Evolutionary conservation across 2,888 invertebrate genomes (phyloP).

Genomic region (Oligia strigilis): DNA sequence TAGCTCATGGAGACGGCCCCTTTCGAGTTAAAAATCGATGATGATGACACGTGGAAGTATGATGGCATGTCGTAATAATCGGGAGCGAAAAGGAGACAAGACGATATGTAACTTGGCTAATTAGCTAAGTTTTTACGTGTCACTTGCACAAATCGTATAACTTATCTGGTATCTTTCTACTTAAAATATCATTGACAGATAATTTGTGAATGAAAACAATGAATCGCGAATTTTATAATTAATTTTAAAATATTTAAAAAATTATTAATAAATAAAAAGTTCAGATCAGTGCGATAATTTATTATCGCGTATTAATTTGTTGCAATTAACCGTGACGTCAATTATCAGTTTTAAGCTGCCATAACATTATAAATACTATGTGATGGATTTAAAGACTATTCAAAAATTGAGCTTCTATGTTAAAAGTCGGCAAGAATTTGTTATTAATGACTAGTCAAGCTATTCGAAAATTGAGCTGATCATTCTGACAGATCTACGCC

Average conservation of each 20-base stretch:
- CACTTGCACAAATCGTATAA: background rate
- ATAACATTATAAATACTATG: background rate
- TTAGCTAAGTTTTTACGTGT: background rate
- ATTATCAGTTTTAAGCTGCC: background rate
- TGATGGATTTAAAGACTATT: conserved; percentile 23
- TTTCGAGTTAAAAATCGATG: background rate
- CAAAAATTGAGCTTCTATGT: conserved; percentile 40
- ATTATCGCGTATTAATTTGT: background rate
- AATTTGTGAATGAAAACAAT: background rate
- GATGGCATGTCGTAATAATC: background rate
- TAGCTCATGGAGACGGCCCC: too few relatives aligned
- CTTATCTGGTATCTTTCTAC: background rate
- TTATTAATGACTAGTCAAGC: conserved; percentile 25
- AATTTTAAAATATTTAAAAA: background rate
- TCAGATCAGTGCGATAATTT: background rate
- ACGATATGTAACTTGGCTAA: background rate
- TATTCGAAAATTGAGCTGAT: conserved; percentile 50
- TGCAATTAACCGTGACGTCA: background rate
- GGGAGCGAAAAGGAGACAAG: background rate
- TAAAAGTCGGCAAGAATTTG: conserved; percentile 21
- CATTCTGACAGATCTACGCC: background rate
- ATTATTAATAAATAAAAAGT: too few relatives aligned
- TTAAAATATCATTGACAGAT: background rate
- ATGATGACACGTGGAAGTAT: background rate
- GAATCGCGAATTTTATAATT: background rate